phyloP scores from a whole-genome alignment of 2,113 vertebrate genomes.

The Heterotilapia buettikoferi region DNA sequence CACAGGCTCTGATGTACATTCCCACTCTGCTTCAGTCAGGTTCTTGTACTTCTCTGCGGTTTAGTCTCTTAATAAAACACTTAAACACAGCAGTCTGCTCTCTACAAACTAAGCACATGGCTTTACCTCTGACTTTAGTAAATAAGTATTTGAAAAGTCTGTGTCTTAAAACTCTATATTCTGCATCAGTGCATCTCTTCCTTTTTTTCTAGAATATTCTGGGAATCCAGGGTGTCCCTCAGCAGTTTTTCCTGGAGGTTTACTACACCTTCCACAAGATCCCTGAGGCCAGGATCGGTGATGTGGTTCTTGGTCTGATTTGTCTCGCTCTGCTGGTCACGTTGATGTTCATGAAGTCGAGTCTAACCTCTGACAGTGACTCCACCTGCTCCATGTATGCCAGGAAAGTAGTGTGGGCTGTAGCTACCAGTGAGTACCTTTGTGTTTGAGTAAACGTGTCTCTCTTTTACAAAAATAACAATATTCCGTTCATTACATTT shows the following conservation, averaged over 20 bases:
- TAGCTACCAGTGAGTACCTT: constrained; percentile 78
- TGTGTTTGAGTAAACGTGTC: not conserved
- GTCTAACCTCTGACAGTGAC: not conserved
- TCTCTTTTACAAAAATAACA: not conserved
- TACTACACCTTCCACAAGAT: constrained; percentile 82
- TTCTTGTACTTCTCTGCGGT: not conserved
- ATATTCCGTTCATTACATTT: not conserved
- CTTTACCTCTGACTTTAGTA: not conserved
- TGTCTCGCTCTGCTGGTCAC: constrained; percentile 75
- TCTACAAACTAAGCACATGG: not conserved
- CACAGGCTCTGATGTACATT: not conserved
- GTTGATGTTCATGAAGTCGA: constrained; percentile 77
- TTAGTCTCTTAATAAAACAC: not conserved
- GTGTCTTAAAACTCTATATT: not conserved
- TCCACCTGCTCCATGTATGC: constrained; percentile 49
- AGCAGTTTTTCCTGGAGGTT: constrained; percentile 84
- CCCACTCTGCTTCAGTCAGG: rapidly evolving
- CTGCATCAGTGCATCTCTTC: not conserved
- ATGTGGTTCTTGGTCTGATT: constrained; percentile 78
- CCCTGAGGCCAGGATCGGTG: constrained; percentile 79
- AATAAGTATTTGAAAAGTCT: not conserved
- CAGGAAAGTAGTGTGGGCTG: constrained; percentile 74
- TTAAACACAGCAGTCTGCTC: not conserved
- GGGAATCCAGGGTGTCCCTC: constrained; percentile 79
- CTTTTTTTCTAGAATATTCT: constrained; percentile 81